Conservation (phyloP, 1,140 invertebrate genomes). For the Drosophila parvula region DNA sequence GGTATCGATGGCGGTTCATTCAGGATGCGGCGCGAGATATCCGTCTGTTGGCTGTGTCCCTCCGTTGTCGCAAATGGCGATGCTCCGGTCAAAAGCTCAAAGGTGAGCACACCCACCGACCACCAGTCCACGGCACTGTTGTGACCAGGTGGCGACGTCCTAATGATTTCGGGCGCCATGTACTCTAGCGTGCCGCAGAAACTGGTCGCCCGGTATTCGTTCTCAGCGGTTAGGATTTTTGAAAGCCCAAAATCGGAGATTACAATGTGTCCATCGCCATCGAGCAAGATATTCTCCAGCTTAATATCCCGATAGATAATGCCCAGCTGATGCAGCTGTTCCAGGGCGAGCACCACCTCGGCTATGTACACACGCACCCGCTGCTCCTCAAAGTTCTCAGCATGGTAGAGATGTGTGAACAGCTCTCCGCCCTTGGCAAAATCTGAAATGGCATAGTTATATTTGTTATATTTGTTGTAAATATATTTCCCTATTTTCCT, state of each 20-base stretch:
- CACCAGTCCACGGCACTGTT: conserved; percentile 98
- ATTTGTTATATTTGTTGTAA: conserved; percentile 27
- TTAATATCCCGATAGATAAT: conserved; percentile 99
- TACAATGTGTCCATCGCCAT: conserved; percentile 94
- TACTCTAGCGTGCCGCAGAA: conserved; percentile 99
- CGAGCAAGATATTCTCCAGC: conserved; percentile 95
- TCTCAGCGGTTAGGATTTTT: conserved; percentile 88
- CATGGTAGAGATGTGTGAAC: conserved; percentile 95
- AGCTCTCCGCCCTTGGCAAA: conserved; percentile 97
- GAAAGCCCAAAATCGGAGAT: conserved; percentile 96
- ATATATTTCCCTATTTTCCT: background rate
- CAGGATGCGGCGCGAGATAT: conserved; percentile 96
- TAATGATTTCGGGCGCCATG: conserved; percentile 97
- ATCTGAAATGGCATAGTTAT: conserved; percentile 87
- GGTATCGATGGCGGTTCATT: conserved; percentile 94
- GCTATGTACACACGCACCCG: conserved; percentile 95
- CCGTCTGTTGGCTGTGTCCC: conserved; percentile 95
- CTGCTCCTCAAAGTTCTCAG: conserved; percentile 93
- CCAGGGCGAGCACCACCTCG: conserved; percentile 95
- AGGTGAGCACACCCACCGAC: conserved; percentile 98
- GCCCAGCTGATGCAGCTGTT: conserved; percentile 94
- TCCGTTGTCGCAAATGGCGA: conserved; percentile 99
- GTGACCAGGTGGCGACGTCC: conserved; percentile 92
- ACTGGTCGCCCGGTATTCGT: conserved; percentile 91
- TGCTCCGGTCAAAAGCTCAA: conserved; percentile 97